Base-by-base conservation (phyloP, 2,888 invertebrate species). In the Nineta flava region DNA sequence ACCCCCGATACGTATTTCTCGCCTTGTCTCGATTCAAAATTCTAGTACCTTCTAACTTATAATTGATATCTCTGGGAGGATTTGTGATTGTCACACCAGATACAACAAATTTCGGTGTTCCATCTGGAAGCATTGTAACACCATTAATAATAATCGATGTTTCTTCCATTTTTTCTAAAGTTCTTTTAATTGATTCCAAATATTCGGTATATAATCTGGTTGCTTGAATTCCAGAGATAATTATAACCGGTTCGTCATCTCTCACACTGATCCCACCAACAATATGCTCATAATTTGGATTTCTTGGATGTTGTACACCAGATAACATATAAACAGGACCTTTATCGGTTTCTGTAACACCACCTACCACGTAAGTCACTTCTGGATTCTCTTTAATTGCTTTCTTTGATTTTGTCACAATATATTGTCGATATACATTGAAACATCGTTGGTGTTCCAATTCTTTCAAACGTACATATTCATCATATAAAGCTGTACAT, bases 201-300 rank as follows among this genome's bases (percentile, higher is more conserved):
- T 35, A 47, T 16, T 47, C 47, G 12, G 12, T 17, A 15, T 35
- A 47, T 10, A 47, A 17, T 35, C 35, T 47, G 10, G 34, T 47
- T 10, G 47, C 47, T 17, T 32, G 32, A 16, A 47, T 47, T 16
- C 47, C 47, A 7, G 47, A 47, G 6, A 47, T 17, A 35, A 47
- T 34, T 10, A 34, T 13, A 10, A 19, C 15, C 10, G 47, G 47
- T 13, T 19, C 9, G 12, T 47, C 35, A 6, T 16, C 34, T 15
- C 17, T 26, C 6, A 13, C 9, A n/a, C 9, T 19, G 9, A 35
- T 16, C 10, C 16, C 35, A 16, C 47, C 26, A 32, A 47, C 16
- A 46, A 46, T 15, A 3, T 32, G 15, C 32, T 46, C 46, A 46
- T 17, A 35, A 15, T 9, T 35, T 46, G 13, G 16, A 9, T 46